These are phyloP conservation scores for Podotricha telesiphe DNA, from an alignment of 2,888 invertebrate genomes.

Conservation along the genomic window DNA sequence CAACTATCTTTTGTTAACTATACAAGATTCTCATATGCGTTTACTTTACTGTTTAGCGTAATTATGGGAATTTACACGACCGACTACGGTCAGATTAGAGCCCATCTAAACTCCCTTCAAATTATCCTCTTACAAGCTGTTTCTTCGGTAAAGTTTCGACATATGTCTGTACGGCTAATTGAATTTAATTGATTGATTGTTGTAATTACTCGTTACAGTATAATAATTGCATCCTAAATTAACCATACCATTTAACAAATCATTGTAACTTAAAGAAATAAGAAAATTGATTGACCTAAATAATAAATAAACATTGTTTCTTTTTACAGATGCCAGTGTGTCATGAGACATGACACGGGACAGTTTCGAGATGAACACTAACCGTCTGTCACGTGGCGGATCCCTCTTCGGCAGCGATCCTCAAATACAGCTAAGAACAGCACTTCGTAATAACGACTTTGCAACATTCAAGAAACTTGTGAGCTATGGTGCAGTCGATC, in stretches of 20 bases:
- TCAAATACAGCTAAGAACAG: constrained; percentile 77
- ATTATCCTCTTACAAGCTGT: neutral
- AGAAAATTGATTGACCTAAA: constrained; percentile 58
- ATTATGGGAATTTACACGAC: constrained; percentile 49
- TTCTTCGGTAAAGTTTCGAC: neutral
- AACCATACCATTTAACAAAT: constrained; percentile 16
- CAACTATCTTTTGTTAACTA: constrained; percentile 52
- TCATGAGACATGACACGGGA: constrained; percentile 70
- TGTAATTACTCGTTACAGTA: constrained; percentile 54
- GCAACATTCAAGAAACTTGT: constrained; percentile 80
- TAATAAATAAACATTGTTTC: constrained; percentile 49
- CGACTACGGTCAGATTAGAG: constrained; percentile 19
- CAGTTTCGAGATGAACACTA: constrained; percentile 77
- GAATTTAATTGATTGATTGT: constrained; percentile 64
- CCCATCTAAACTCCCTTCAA: constrained; percentile 1
- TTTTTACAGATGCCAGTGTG: constrained; percentile 77
- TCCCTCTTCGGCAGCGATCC: constrained; percentile 77
- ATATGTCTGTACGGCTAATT: constrained; percentile 49
- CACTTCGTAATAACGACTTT: constrained; percentile 79
- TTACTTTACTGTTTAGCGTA: constrained; percentile 60
- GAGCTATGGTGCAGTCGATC: constrained; percentile 73
- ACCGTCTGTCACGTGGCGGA: constrained; percentile 67
- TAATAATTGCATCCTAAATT: constrained; percentile 46
- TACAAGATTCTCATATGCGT: constrained; percentile 64
- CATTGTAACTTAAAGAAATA: constrained; percentile 51